Evolutionary conservation across 2,888 invertebrate genomes (phyloP).

Genomic region (Digitonthophagus gazella): DNA sequence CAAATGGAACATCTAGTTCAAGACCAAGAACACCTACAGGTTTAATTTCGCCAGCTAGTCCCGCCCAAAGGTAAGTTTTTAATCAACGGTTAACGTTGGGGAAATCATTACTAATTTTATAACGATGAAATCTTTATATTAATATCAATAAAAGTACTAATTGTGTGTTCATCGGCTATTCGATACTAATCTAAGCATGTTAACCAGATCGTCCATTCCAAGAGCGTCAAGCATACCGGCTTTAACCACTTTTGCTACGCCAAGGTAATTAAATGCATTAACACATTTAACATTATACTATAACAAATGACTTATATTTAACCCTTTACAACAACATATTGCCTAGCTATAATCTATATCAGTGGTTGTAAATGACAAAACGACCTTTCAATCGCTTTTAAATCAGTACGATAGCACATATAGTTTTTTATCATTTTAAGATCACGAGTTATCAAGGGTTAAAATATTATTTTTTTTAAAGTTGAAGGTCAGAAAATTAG

Average conservation of each 20-base stretch:
- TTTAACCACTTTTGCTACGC: conserved; percentile 70
- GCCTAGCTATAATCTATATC: too few species aligned
- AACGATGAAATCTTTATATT: conserved; percentile 2
- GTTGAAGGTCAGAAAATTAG: too few species aligned
- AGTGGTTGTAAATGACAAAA: too few species aligned
- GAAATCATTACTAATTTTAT: not conserved
- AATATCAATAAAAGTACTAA: conserved; percentile 18
- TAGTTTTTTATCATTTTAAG: not conserved
- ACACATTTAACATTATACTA: too few species aligned
- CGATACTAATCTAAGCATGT: conserved; percentile 35
- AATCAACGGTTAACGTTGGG: not conserved
- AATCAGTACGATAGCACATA: not conserved
- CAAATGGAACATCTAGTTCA: conserved; percentile 53
- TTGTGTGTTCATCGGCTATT: conserved; percentile 17
- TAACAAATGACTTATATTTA: not conserved
- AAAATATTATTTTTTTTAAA: too few species aligned
- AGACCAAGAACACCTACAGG: conserved; percentile 76
- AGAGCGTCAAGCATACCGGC: conserved; percentile 89
- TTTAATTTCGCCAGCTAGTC: conserved; percentile 69
- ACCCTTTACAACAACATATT: too few species aligned
- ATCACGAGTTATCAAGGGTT: too few species aligned
- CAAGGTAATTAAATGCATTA: conserved; percentile 63
- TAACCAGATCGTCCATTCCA: conserved; percentile 72
- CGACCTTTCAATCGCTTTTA: not conserved
- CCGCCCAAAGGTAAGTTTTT: conserved; percentile 65